Evolutionary conservation across 2,888 invertebrate species (phyloP), one percentile per base, ranked within the genome.

Genomic region (Orchestes rusci): DNA sequence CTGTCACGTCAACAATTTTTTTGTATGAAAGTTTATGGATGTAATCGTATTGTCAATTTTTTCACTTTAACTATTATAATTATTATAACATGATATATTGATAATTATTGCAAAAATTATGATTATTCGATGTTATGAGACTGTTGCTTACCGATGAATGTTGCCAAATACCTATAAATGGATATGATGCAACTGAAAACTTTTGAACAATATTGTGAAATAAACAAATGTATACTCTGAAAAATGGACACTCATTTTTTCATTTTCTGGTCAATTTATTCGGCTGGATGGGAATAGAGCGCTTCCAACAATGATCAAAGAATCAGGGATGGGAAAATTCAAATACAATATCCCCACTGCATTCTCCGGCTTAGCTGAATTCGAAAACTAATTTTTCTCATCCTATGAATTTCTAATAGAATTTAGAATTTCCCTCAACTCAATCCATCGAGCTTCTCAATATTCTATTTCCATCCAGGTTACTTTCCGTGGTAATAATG

Each of bases 41-140:
- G 45, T 45, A 45, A 40, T 40, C 36, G 36, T 45, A 36, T 33
- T 33, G 38, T 43, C 32, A 37, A 35, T 57, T 53, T 52, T 56
- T 57, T 53, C 42, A 59, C 41, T 51, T 56, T 51, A 50, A 42
- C 44, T 43, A 37, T 39, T 32, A 35, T 44, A 45, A n/a, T n/a
- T n/a, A n/a, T n/a, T n/a, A n/a, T n/a, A n/a, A n/a, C n/a, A n/a
- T n/a, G n/a, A n/a, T n/a, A n/a, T n/a, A n/a, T n/a, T n/a, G n/a
- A n/a, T n/a, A n/a, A n/a, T n/a, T n/a, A n/a, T n/a, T n/a, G n/a
- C n/a, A n/a, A n/a, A n/a, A n/a, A n/a, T n/a, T n/a, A 55, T 63
- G 65, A 66, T 62, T 63, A 66, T 64, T 67, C 61, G 62, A 68
- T 68, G 67, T 68, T 68, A 67, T 60, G 66, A 68, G 67, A 66